Base-by-base conservation (phyloP, 1,140 invertebrate genomes). In the Galendromus occidentalis region DNA sequence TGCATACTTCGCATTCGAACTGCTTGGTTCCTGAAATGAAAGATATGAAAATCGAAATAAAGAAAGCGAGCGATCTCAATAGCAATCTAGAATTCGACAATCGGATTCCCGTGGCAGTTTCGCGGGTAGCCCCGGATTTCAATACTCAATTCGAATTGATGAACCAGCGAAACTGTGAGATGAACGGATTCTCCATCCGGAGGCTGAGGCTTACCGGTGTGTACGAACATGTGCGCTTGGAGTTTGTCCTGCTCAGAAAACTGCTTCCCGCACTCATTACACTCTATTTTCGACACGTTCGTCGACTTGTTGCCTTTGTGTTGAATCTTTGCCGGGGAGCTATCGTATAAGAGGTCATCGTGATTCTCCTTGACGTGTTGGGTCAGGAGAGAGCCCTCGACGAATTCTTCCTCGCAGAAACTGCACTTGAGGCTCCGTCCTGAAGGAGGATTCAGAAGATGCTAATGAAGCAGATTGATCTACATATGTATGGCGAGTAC, bases 141-240 rank as follows among this genome's bases (percentile, higher is more conserved):
- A n/a, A n/a, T n/a, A n/a, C n/a, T n/a, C n/a, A n/a, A n/a, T n/a
- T n/a, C n/a, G n/a, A n/a, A n/a, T n/a, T n/a, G n/a, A n/a, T n/a
- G n/a, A n/a, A n/a, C n/a, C n/a, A n/a, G n/a, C n/a, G n/a, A n/a
- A n/a, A n/a, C n/a, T n/a, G n/a, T n/a, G n/a, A n/a, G n/a, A n/a
- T n/a, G n/a, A n/a, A n/a, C n/a, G n/a, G n/a, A n/a, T n/a, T n/a
- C n/a, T n/a, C n/a, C n/a, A n/a, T n/a, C n/a, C n/a, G n/a, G n/a
- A n/a, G n/a, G n/a, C n/a, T n/a, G 18, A 28, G 4, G 28, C 45
- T 47, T 22, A 47, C 68, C 64, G 7, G 67, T 68, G 28, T 69
- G 68, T 1, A 68, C 22, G n/a, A 66, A 42, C n/a, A 67, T 65
- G 45, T 69, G 68, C 25, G 67, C 67, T 42, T 69, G 67, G 7